Conservation (phyloP, 2,797 vertebrate species). For the Poecilia picta region DNA sequence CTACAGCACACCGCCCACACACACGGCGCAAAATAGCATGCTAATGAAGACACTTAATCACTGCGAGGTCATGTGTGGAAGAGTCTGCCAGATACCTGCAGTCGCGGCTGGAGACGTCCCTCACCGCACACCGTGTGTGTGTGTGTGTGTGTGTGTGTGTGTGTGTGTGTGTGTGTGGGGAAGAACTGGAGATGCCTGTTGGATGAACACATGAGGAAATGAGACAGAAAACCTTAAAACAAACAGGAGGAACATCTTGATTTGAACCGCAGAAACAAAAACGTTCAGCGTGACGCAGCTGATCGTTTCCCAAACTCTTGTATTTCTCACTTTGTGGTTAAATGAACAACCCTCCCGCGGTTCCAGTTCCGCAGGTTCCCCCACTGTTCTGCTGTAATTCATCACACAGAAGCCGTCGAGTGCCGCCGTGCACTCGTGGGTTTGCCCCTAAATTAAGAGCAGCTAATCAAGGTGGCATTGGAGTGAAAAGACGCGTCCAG, state of each 20-base stretch:
- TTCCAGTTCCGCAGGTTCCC: neutral
- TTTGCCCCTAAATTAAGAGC: slow-evolving; percentile 10
- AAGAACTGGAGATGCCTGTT: slow-evolving; percentile 66
- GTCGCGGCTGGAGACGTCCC: slow-evolving; percentile 75
- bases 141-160: slow-evolving; percentile 36
- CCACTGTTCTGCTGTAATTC: slow-evolving; percentile 7
- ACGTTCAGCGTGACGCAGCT: neutral
- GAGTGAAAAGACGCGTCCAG: slow-evolving; percentile 40
- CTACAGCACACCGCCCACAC: slow-evolving; percentile 68
- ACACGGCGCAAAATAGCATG: slow-evolving; percentile 52
- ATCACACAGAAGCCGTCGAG: neutral
- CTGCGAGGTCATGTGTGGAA: slow-evolving; percentile 81
- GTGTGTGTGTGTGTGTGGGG: slow-evolving; percentile 55
- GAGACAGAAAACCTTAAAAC: slow-evolving; percentile 35
- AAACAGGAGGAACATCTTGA: slow-evolving; percentile 3
- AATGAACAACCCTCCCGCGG: slow-evolving; percentile 9
- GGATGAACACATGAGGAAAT: slow-evolving; percentile 60
- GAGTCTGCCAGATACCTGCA: slow-evolving; percentile 81
- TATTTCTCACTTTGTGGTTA: slow-evolving; percentile 8
- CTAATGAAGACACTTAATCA: slow-evolving; percentile 83
- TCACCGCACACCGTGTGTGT: slow-evolving; percentile 53
- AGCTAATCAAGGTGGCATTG: slow-evolving; percentile 58
- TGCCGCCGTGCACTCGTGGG: neutral
- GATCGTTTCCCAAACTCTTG: slow-evolving; percentile 7
- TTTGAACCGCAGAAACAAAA: slow-evolving; percentile 1